Evolutionary conservation across 2,113 vertebrate species (phyloP), one percentile per base, ranked within the genome.

Genomic region (Phyllopteryx taeniolatus): DNA sequence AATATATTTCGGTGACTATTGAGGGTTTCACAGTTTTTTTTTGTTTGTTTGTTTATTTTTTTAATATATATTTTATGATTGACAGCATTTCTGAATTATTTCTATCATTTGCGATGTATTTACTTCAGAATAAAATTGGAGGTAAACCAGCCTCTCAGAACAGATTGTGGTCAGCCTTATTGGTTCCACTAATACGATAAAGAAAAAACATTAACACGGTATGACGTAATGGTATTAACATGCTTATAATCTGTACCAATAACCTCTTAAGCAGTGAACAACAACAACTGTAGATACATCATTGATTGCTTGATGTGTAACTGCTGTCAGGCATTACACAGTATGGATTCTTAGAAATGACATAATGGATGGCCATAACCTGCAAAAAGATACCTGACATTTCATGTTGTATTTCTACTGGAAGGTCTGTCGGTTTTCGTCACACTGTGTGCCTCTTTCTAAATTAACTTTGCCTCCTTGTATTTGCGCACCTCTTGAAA

Each of bases 331-430:
- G 65, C 76, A 64, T n/a, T 20, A 9, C 51, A n/a, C 51, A 20
- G 51, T 53, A 53, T 53, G 19, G 46, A 83, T 80, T 74, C 77
- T 71, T 68, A 69, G 75, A 27, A 74, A 75, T 39, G 74, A 75
- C 76, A 53, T 53, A 71, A 39, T 14, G 75, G 8, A 56, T 51
- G 31, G 74, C 57, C 0, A 35, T 70, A 64, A 86, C 81, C 82
- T 82, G 79, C 73, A 82, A 75, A 70, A 62, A 51, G 17, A 33
- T 0, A 8, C 1, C 61, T 77, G 79, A 75, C 73, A 68, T 83
- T 77, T 82, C 61, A 53, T 51, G 1, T 60, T 54, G 43, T 57
- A 47, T 5, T 57, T 57, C n/a, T n/a, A 57, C 15, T 56, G 53
- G 10, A 49, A n/a, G 14, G 19, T 53, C 51, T 79, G 33, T 57